Base-by-base conservation (phyloP, 2,888 invertebrate species). In the Phymatocera aterrima region DNA sequence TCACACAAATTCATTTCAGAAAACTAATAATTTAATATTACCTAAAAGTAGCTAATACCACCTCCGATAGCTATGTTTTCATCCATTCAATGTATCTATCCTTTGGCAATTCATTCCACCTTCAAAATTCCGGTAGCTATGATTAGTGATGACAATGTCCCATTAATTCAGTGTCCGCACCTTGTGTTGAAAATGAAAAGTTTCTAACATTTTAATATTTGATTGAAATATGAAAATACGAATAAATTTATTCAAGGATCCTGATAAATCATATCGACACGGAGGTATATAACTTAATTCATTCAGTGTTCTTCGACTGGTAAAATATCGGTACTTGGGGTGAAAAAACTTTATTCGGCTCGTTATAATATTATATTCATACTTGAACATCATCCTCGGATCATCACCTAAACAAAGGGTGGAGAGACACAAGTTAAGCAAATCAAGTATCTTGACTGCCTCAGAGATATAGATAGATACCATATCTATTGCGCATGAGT, bases 371-470 rank as follows among this genome's bases (percentile, higher is more conserved):
- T 31, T n/a, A n/a, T n/a, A n/a, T n/a, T n/a, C n/a, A 18, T 64
- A 72, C 18, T 34, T 31, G 18, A 72, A 51, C n/a, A n/a, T 48
- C 51, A 72, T 72, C 48, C 34, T 51, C 51, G 70, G n/a, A 51
- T 51, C 51, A 72, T 80, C 80, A 82, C 82, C 80, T 46, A 61
- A 78, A 80, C 64, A 43, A 82, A 82, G 85, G 85, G 85, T 85
- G 85, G 85, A 85, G 85, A 85, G 85, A 85, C 80, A 81, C 64
- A 70, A 75, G 78, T 82, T 68, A 46, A 80, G 46, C 81, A 72
- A 70, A 80, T 72, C 34, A 51, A 72, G 48, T 72, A 48, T 51
- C 48, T 51, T 48, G 28, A 48, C 51, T 70, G 70, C 46, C 10
- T 48, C 48, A 48, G 31, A 48, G n/a, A n/a, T 8, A 40, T 54